Base-by-base conservation (phyloP, 1,140 invertebrate genomes). In the Centruroides vittatus region DNA sequence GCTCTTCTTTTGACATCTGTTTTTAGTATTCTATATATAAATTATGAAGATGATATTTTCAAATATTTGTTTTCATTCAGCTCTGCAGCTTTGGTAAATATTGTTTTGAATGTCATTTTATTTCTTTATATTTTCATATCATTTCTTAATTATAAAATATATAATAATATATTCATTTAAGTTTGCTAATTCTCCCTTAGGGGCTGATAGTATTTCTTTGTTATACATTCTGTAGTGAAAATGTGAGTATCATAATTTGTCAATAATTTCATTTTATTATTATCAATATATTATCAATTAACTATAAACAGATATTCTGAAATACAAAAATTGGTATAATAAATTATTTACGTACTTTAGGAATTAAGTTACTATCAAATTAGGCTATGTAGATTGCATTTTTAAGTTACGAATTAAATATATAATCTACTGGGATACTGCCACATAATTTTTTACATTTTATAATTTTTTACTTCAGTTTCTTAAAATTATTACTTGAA, bases 161-260 rank as follows among this genome's bases (percentile, higher is more conserved):
- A 23, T 23, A 23, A 23, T 23, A 23, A 23, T 23, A 23, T 47
- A 10, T 13, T 11, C 47, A 36, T n/a, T 35, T 57, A 57, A 47
- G 11, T 9, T 59, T 52, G 55, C 8, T 23, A 23, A 23, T 23
- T 23, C 23, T 23, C 55, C 56, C 13, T 47, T 34, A 63, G 61
- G 61, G 61, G 5, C 51, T 63, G 12, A 57, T 59, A 9, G 23
- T 63, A 6, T 63, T 63, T 35, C 58, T 63, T 34, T 63, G 61
- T 49, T 63, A 63, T 35, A 63, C 61, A 9, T 48, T 63, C 11
- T 63, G 61, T 49, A 63, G 61, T 47, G 61, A 63, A 63, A 63
- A 63, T 48, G 61, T 63, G 59, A 50, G 61, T 56, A 7, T 52
- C n/a, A 11, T 41, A 8, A 41, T 23, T 23, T 23, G 23, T 23